Base-by-base conservation (phyloP, 2,888 invertebrate species). In the Aphidoletes aphidimyza region DNA sequence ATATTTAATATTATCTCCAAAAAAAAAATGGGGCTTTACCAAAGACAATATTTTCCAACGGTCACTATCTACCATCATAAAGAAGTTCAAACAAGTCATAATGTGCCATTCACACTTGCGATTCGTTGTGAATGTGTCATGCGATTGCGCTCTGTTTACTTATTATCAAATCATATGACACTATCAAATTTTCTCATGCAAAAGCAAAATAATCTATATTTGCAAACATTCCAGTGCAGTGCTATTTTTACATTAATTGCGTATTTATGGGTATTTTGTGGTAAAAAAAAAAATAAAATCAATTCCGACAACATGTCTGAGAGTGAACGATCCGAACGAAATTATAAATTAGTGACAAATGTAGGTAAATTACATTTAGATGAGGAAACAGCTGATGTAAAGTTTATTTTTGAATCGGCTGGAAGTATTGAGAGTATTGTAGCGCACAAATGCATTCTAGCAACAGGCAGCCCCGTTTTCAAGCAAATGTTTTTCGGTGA, bases 401-500 rank as follows among this genome's bases (percentile, higher is more conserved):
- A 49, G 5, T 84, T 84, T 83, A 47, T 84, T 34, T 84, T 84
- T 22, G 83, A 84, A 37, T 39, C 49, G 9, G 47, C n/a, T 34
- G 42, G 37, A 17, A 3, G 37, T 83, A 54, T 36, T 2, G 83
- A 42, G 17, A 0, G 22, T n/a, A 34, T 84, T 36, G 34, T 47
- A 0, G 84, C 84, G 0, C 45, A 84, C 34, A 83, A 54, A 84
- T 83, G 83, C 54, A 19, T 84, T 14, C 26, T 84, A 30, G 84
- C 84, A n/a, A 30, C 45, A 14, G 84, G 54, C 11, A 84, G 84
- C 30, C 83, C 83, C 14, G 84, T 84, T 17, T 84, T 84, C 22
- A 26, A 22, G 30, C 45, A 54, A 49, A 84, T 84, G 84, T 84
- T 84, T 54, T 84, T 19, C n/a, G 84, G 84, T 83, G 49, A 83